Evolutionary conservation across 2,888 invertebrate species (phyloP).

Genomic region (Mythimna albipuncta): DNA sequence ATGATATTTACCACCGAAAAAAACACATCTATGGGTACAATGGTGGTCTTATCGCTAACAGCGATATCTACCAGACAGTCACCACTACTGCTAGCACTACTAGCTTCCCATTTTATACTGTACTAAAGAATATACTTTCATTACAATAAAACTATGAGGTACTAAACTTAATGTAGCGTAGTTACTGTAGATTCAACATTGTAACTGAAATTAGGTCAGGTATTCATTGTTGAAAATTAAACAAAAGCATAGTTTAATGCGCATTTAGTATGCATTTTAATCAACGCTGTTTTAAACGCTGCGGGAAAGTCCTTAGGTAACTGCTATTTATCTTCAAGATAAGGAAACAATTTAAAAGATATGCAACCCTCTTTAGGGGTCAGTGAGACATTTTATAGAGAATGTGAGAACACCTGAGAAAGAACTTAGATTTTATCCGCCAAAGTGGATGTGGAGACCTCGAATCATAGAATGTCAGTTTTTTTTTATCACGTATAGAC

Average conservation of each 20-base stretch:
- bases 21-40: no score
- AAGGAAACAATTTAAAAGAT: neutral
- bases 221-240: conserved; percentile 33
- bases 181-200: conserved; percentile 15
- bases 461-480: no score
- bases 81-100: no score
- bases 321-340: conserved; percentile 15
- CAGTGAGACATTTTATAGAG: neutral
- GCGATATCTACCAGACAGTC: no score
- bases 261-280: conserved; percentile 40
- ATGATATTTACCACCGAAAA: no score
- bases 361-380: neutral
- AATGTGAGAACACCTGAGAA: neutral
- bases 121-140: conserved; percentile 28
- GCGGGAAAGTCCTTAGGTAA: neutral
- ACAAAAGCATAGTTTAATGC: conserved; percentile 38
- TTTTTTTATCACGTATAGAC: no score
- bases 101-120: conserved; percentile 40
- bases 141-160: neutral
- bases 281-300: conserved; percentile 13
- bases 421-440: no score
- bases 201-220: conserved; percentile 46
- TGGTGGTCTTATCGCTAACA: no score
- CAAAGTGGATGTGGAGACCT: no score
- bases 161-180: conserved; percentile 28